These are phyloP conservation scores for Pseudolaguvia tuberculata DNA, from an alignment of 2,113 vertebrate genomes.

Conservation along the genomic window DNA sequence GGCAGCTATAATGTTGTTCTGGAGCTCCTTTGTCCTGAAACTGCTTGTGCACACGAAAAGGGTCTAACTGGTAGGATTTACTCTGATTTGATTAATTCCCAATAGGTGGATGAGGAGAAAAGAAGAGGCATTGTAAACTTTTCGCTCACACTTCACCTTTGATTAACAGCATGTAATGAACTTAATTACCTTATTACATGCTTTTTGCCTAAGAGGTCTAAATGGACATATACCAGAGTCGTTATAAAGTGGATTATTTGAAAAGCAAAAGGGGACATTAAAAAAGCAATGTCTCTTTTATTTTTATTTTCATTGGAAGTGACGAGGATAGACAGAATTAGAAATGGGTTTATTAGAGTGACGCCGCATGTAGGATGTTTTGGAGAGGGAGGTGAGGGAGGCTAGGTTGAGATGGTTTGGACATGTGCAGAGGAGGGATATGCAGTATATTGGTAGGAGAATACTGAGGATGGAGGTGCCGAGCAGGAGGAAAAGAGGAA, in stretches of 20 bases:
- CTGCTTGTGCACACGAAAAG: slow-evolving; percentile 35
- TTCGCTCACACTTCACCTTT: slow-evolving; percentile 1
- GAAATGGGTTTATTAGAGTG: too few species aligned
- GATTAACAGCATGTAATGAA: slow-evolving; percentile 54
- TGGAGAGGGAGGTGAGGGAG: too few species aligned
- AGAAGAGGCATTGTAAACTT: slow-evolving; percentile 47
- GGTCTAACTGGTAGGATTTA: slow-evolving; percentile 49
- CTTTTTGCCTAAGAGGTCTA: slow-evolving; percentile 23
- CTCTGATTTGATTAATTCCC: slow-evolving; percentile 57
- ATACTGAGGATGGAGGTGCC: too few species aligned
- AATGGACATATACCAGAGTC: neutral
- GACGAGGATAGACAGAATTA: too few species aligned
- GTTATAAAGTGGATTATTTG: neutral
- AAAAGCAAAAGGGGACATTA: too few species aligned
- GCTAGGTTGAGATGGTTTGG: too few species aligned
- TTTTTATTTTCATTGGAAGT: too few species aligned
- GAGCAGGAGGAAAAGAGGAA: too few species aligned
- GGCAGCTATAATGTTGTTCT: slow-evolving; percentile 61
- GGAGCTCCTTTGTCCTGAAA: slow-evolving; percentile 49
- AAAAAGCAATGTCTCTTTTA: too few species aligned
- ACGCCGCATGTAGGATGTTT: too few species aligned
- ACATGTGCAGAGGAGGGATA: too few species aligned
- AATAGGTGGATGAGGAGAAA: slow-evolving; percentile 53
- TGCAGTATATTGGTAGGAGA: too few species aligned
- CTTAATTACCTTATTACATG: slow-evolving; percentile 51